Evolutionary conservation across 2,797 vertebrate genomes (phyloP).

Genomic region (Ataeniobius toweri): DNA sequence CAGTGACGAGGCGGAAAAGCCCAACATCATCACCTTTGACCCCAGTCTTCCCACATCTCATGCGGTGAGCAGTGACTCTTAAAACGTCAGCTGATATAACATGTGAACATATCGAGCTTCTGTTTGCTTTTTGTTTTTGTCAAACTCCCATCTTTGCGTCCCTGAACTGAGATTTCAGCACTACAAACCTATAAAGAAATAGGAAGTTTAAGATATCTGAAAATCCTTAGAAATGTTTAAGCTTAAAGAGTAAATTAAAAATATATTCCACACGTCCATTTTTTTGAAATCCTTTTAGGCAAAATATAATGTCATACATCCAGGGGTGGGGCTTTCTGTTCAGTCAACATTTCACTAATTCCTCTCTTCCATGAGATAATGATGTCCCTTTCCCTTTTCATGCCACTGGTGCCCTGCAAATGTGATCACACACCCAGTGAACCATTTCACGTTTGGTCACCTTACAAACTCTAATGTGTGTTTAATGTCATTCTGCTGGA

Average conservation of each 20-base stretch:
- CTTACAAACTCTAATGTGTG: too few species aligned
- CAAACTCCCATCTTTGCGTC: neutral
- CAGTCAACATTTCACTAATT: neutral
- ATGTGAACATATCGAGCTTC: neutral
- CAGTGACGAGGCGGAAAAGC: slow-evolving; percentile 86
- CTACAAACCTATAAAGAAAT: neutral
- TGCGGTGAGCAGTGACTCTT: slow-evolving; percentile 78
- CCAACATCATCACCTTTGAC: slow-evolving; percentile 93
- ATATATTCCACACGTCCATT: too few species aligned
- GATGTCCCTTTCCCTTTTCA: neutral
- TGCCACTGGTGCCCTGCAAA: neutral
- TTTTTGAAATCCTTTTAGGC: too few species aligned
- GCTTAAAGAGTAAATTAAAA: neutral
- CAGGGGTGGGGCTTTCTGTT: neutral
- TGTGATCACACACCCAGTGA: neutral
- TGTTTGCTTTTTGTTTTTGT: neutral
- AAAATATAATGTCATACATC: neutral
- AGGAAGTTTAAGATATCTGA: neutral
- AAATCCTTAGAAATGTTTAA: neutral
- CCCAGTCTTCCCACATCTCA: slow-evolving; percentile 96
- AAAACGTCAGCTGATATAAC: neutral
- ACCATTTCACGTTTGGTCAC: neutral
- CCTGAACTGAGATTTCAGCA: neutral
- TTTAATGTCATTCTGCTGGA: neutral
- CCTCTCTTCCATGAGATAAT: neutral